Evolutionary conservation across 2,797 vertebrate species (phyloP).

Genomic region (Gorsachius magnificus): DNA sequence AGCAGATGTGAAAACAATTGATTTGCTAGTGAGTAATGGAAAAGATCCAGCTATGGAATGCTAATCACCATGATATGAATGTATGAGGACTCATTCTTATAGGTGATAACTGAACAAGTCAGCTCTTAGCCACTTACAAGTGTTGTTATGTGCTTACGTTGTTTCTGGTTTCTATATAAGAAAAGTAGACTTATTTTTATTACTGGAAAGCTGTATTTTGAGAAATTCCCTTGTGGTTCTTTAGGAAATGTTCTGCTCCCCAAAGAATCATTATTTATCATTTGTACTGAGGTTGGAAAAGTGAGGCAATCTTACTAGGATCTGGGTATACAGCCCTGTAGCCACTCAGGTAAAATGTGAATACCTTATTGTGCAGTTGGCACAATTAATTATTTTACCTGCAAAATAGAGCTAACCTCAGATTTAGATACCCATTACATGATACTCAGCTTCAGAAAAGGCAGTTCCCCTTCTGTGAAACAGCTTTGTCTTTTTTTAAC

Average conservation of each 20-base stretch:
- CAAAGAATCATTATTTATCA: background rate
- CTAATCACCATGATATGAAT: background rate
- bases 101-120: background rate
- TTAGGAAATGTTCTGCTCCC: background rate
- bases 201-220: background rate
- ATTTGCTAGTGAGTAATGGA: constrained; percentile 35
- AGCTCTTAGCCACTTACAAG: background rate
- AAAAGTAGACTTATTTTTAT: background rate
- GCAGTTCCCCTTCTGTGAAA: background rate
- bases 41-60: constrained; percentile 11
- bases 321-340: background rate
- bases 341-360: background rate
- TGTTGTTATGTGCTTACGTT: background rate
- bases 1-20: constrained; percentile 40
- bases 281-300: background rate
- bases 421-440: background rate
- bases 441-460: background rate
- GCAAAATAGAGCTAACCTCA: background rate
- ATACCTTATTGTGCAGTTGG: background rate
- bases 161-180: background rate
- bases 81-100: background rate
- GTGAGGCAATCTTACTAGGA: background rate
- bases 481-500: background rate
- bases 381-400: background rate
- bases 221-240: background rate